Conservation (phyloP, 2,797 vertebrate species). For the Squalus acanthias region DNA sequence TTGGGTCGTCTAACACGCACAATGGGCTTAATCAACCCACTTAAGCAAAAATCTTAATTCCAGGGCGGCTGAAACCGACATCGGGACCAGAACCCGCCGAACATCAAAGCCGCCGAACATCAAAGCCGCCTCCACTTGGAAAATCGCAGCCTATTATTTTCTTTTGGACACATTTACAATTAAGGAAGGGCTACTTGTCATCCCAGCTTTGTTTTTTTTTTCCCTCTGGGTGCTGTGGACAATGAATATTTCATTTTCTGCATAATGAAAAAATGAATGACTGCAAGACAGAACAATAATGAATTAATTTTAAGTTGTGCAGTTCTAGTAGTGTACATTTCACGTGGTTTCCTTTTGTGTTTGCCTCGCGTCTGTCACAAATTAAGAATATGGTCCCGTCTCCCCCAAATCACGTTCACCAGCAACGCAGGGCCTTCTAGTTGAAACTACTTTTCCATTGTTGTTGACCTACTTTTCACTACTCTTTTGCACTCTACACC, state of each 20-base stretch:
- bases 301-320: not conserved
- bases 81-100: too few relatives aligned
- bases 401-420: not conserved
- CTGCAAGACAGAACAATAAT: not conserved
- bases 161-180: not conserved
- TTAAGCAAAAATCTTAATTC: too few relatives aligned
- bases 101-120: too few relatives aligned
- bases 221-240: not conserved
- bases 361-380: not conserved
- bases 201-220: not conserved
- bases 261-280: not conserved
- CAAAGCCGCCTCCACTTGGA: too few relatives aligned
- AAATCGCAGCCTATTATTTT: not conserved
- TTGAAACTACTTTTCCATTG: not conserved
- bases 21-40: too few relatives aligned
- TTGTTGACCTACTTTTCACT: not conserved
- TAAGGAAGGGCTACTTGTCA: not conserved
- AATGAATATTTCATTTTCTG: not conserved
- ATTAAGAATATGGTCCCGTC: not conserved
- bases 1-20: too few relatives aligned
- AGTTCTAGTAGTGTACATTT: not conserved
- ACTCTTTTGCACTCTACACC: not conserved
- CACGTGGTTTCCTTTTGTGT: not conserved
- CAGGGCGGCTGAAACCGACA: too few relatives aligned
- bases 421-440: not conserved